These are phyloP conservation scores for Synergus japonicus DNA, from an alignment of 2,888 invertebrate genomes.

Conservation along the genomic window DNA sequence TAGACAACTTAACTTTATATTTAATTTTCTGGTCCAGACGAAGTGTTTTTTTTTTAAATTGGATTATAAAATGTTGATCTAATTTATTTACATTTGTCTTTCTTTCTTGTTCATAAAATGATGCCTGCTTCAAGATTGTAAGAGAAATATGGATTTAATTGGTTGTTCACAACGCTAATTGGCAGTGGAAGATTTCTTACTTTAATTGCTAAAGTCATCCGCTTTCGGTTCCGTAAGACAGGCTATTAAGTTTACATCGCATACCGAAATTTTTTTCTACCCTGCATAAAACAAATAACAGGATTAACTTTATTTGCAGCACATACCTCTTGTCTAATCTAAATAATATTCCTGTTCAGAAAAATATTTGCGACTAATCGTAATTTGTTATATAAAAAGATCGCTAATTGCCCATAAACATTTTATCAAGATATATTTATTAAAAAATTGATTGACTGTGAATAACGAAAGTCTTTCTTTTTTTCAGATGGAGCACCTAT, in stretches of 20 bases:
- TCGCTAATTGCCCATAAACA: background rate
- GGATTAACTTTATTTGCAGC: background rate
- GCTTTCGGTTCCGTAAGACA: constrained; percentile 24
- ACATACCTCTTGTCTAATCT: background rate
- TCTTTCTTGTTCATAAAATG: background rate
- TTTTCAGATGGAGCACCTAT: constrained; percentile 71
- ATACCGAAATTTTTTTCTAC: constrained; percentile 26
- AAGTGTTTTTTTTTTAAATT: background rate
- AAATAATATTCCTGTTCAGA: constrained; percentile 9
- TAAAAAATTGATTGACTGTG: background rate
- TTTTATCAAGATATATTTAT: background rate
- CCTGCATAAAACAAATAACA: constrained; percentile 16
- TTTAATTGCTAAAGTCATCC: constrained; percentile 31
- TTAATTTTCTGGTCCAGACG: background rate
- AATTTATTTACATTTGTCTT: background rate
- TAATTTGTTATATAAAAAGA: background rate
- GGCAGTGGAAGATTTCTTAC: constrained; percentile 35
- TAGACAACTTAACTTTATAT: background rate
- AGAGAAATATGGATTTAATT: constrained; percentile 39
- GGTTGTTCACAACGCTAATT: constrained; percentile 34
- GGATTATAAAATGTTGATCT: background rate
- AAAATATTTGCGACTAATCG: background rate
- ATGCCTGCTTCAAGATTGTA: constrained; percentile 12
- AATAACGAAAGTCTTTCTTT: constrained; percentile 52
- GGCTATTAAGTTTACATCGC: constrained; percentile 35